phyloP scores from a whole-genome alignment of 2,113 vertebrate genomes.

The Mormyrus iriodes region DNA sequence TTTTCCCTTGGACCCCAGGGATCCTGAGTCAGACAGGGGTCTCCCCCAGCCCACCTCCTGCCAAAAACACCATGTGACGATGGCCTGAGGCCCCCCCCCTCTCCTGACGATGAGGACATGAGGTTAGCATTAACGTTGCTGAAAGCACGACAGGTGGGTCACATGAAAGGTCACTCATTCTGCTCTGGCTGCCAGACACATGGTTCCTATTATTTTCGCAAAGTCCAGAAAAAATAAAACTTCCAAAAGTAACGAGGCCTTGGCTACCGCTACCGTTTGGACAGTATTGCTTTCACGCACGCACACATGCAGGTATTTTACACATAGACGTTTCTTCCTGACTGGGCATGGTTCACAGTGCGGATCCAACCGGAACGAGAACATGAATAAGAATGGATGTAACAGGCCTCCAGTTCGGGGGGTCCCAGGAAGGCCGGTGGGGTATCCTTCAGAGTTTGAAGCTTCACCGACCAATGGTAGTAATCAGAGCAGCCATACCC shows the following conservation, averaged over 20 bases:
- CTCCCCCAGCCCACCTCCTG: neutral
- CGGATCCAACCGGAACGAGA: conserved; percentile 31
- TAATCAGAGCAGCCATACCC: neutral
- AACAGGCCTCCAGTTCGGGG: conserved; percentile 19
- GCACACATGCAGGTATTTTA: conserved; percentile 46
- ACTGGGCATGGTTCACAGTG: conserved; percentile 28
- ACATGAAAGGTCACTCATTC: conserved; percentile 61
- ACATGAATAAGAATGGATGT: conserved; percentile 41
- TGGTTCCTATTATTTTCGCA: conserved; percentile 63
- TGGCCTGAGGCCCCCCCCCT: conserved; percentile 43
- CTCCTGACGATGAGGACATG: conserved; percentile 62
- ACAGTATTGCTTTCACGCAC: conserved; percentile 45
- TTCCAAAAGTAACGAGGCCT: conserved; percentile 61
- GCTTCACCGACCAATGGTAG: neutral
- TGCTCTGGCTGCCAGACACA: conserved; percentile 67
- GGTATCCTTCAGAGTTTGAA: neutral
- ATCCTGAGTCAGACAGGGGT: neutral
- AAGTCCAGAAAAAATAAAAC: neutral
- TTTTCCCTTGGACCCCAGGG: neutral
- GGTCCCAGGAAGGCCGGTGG: conserved; percentile 22
- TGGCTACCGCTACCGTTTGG: conserved; percentile 37
- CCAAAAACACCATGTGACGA: conserved; percentile 24
- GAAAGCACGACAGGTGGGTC: conserved; percentile 73
- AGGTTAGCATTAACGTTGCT: conserved; percentile 60
- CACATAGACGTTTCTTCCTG: conserved; percentile 33